phyloP scores from a whole-genome alignment of 64 coral and sea anemone genomes.

The Pocillopora damicornis region DNA sequence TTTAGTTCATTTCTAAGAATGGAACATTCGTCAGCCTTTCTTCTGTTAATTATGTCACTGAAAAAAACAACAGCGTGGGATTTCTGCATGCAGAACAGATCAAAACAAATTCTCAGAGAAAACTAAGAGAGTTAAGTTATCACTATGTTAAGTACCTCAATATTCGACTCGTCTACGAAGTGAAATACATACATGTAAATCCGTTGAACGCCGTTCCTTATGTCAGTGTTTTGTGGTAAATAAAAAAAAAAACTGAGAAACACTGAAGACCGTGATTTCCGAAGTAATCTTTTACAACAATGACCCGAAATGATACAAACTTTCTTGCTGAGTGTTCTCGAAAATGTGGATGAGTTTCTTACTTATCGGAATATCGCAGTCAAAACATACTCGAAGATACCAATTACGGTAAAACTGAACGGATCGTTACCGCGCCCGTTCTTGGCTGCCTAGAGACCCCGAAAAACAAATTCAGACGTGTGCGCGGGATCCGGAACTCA shows the following conservation, averaged over 20 bases:
- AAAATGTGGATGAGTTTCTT: neutral
- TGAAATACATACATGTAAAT: neutral
- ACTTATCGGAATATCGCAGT: neutral
- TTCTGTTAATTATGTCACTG: neutral
- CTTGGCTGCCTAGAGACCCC: slow-evolving; percentile 27
- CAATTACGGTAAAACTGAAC: slow-evolving; percentile 17
- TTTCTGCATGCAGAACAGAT: neutral
- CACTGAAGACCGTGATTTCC: neutral
- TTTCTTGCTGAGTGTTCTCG: neutral
- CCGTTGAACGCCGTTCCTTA: neutral
- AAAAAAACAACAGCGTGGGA: neutral
- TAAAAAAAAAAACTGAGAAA: neutral
- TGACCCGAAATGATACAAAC: neutral
- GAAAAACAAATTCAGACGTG: slow-evolving; percentile 8
- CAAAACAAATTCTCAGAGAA: neutral
- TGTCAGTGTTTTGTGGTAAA: neutral
- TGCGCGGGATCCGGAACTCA: slow-evolving; percentile 4
- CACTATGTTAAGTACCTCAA: neutral
- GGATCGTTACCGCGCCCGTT: slow-evolving; percentile 14
- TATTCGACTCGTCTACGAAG: neutral
- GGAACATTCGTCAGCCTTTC: slow-evolving; percentile 5
- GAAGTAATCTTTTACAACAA: neutral
- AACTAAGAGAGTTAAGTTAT: neutral
- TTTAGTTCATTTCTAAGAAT: slow-evolving; percentile 43
- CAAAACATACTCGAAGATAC: slow-evolving; percentile 24